Evolutionary conservation across 1,140 invertebrate species (phyloP), one percentile per base, ranked within the genome.

Genomic region (Scaptomyza graminum): DNA sequence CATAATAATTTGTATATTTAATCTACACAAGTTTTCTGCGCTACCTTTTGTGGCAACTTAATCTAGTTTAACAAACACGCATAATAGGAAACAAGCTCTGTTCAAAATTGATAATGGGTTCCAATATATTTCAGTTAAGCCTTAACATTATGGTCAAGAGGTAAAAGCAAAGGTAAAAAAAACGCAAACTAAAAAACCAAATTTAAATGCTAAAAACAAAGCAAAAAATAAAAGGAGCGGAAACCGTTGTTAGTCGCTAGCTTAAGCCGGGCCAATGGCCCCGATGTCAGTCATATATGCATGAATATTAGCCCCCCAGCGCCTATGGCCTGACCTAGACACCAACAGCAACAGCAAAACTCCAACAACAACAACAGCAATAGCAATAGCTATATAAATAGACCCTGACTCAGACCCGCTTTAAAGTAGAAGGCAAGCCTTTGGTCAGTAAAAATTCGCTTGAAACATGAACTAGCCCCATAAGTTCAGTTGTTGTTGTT

Each of bases 381-480:
- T 5, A 15, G 43, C 43, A 46, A 15, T 3, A 16, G 5, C 15
- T 49, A 15, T 22, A 51, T 11, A 12, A 41, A 22, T 50, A 34
- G 41, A 31, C 25, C 22, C 47, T 16, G 11, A 46, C 22, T 43
- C 15, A 46, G 25, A 46, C 5, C 25, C n/a, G 12, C 28, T 22
- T 16, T 46, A 13, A 3, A 11, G 28, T 22, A 22, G 18, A 9
- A 41, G 18, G 28, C 28, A 28, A 28, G 28, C 28, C 7, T 7
- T 28, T 51, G 55, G 56, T 59, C 64, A 59, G 34, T 41, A 59
- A 51, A 66, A 54, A 54, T 16, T 22, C 56, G 56, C 56, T 67
- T 61, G 34, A 61, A 67, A 50, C 64, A 60, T 55, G 25, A 39
- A 34, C 50, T 39, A 15, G 51, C 22, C 12, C 12, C n/a, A 13